Conservation (phyloP, 1,140 invertebrate genomes). For the Neodiprion virginianus region DNA sequence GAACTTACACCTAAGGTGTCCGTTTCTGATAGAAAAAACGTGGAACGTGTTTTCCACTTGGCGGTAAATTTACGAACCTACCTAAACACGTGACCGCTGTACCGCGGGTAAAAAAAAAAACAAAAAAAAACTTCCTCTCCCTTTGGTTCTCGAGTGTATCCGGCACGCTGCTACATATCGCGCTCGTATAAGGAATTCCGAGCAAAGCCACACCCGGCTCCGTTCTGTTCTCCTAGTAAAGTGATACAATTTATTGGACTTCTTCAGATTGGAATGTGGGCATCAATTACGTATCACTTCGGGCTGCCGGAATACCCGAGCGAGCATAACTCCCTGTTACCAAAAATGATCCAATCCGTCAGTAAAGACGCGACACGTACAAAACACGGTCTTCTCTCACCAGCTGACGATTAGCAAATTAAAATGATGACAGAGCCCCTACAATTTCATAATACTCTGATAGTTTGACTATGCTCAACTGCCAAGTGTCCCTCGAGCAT, state of each 20-base stretch:
- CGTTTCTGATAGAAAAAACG: no score
- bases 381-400: not conserved
- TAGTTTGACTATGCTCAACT: slow-evolving; percentile 6
- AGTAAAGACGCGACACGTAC: not conserved
- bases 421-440: not conserved
- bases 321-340: not conserved
- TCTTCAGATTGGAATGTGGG: slow-evolving; percentile 51
- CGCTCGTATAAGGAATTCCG: no score
- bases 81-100: no score
- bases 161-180: no score
- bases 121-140: no score
- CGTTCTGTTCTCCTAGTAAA: slow-evolving; percentile 48
- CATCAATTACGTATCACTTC: slow-evolving; percentile 35
- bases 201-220: slow-evolving; percentile 21
- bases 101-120: no score
- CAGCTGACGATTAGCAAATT: not conserved
- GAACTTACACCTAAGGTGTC: no score
- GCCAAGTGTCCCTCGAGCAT: not conserved
- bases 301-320: no score
- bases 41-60: no score
- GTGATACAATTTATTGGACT: slow-evolving; percentile 59
- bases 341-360: not conserved
- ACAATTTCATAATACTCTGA: not conserved
- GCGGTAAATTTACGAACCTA: no score
- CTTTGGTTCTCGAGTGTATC: no score